Conservation (phyloP, 2,113 vertebrate genomes). For the Cromileptes altivelis region DNA sequence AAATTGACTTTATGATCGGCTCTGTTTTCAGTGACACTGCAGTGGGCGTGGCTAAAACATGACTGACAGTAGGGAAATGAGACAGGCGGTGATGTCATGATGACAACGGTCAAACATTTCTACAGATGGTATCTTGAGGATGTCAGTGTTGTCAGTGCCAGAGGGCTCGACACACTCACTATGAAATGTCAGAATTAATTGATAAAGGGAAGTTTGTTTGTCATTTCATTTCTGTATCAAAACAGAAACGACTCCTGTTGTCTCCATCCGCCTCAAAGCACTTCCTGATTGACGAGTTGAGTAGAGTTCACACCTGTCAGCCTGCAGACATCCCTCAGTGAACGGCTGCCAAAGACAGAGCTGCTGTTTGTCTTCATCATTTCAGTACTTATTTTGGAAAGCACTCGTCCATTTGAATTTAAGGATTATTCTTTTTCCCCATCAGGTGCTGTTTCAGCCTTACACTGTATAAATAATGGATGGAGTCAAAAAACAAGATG, state of each 20-base stretch:
- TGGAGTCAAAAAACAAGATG: too few species aligned
- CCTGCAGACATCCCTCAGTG: too few species aligned
- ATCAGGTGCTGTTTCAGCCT: too few species aligned
- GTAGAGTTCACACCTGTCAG: background rate
- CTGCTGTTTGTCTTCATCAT: too few species aligned
- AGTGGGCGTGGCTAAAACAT: background rate
- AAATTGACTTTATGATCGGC: background rate
- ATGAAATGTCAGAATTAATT: slow-evolving; percentile 25
- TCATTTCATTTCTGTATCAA: background rate
- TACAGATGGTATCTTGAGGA: slow-evolving; percentile 40
- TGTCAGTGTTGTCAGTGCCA: background rate
- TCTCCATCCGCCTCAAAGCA: background rate
- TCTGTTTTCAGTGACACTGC: background rate
- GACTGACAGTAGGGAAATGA: slow-evolving; percentile 10
- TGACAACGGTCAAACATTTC: slow-evolving; percentile 5
- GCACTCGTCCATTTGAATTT: too few species aligned
- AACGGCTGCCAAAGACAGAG: too few species aligned
- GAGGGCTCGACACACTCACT: background rate
- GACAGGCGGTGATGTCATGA: slow-evolving; percentile 22
- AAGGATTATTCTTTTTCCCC: too few species aligned
- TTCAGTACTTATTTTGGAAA: too few species aligned
- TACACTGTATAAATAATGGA: too few species aligned
- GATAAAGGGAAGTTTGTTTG: background rate
- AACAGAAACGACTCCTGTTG: background rate
- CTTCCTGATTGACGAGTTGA: slow-evolving; percentile 4